Evolutionary conservation across 2,113 vertebrate genomes (phyloP).

Genomic region (Nyctereutes procyonoides): DNA sequence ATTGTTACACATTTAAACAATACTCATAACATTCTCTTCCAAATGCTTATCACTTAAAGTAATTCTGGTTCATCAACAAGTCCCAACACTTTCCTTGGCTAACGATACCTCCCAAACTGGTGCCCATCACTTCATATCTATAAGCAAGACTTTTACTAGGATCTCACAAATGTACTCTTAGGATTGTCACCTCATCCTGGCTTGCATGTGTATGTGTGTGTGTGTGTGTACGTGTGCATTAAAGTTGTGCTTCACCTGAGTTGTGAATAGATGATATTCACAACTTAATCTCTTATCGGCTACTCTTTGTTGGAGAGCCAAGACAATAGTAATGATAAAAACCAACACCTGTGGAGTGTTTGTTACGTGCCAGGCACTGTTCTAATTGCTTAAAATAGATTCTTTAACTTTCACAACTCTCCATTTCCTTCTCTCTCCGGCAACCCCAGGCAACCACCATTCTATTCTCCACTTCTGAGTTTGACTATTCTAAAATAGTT

Average conservation of each 20-base stretch:
- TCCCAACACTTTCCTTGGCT: neutral
- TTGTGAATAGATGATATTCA: neutral
- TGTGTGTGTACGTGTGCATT: neutral
- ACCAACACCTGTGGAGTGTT: neutral
- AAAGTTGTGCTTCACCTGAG: neutral
- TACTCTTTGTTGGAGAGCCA: neutral
- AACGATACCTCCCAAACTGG: neutral
- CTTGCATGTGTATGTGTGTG: neutral
- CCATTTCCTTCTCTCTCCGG: neutral
- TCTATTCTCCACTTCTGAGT: neutral
- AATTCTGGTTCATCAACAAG: slow-evolving; percentile 18
- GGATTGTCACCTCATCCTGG: neutral
- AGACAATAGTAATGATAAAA: neutral
- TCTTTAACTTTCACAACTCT: neutral
- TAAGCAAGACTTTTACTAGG: neutral
- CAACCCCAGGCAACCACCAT: neutral
- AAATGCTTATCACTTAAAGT: slow-evolving; percentile 50
- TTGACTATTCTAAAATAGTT: neutral
- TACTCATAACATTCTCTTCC: neutral
- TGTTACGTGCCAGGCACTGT: neutral
- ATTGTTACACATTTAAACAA: slow-evolving; percentile 14
- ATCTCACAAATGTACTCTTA: neutral
- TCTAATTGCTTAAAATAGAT: neutral
- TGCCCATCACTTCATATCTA: neutral
- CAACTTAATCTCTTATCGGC: neutral